Percentiles rank a stretch among this genome's conserved stretches.
Conservation (phyloP, 2,797 vertebrate genomes). For the Anabacerthia variegaticeps region DNA sequence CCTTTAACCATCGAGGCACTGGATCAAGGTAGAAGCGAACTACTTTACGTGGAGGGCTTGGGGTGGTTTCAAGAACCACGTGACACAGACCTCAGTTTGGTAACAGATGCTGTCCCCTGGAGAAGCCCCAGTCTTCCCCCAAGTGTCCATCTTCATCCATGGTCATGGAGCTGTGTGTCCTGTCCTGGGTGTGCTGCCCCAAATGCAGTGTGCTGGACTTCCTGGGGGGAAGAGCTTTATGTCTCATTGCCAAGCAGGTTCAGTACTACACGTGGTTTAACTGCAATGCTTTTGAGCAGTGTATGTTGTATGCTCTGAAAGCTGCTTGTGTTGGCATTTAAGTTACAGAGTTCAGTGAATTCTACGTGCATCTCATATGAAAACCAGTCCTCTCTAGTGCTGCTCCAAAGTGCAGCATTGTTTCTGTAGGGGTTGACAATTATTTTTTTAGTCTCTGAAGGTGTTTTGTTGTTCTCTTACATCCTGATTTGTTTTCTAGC, state of each 20-base stretch:
- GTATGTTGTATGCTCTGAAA: accelerated
- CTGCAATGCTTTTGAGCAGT: neutral
- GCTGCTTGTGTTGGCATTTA: neutral
- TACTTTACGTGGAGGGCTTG: neutral
- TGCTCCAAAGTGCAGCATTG: neutral
- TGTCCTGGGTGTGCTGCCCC: accelerated
- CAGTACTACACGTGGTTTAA: neutral
- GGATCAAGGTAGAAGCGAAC: neutral
- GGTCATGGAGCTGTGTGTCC: accelerated
- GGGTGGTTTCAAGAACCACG: neutral
- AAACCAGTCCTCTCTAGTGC: neutral
- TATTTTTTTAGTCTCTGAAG: neutral
- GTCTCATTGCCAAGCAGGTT: neutral
- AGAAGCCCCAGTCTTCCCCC: neutral
- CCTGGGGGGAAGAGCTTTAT: neutral
- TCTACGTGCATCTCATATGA: neutral
- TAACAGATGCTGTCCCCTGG: neutral
- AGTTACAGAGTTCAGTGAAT: neutral
- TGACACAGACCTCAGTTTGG: neutral
- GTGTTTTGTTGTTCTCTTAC: neutral
- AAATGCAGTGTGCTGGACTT: neutral
- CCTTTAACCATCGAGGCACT: constrained; percentile 28
- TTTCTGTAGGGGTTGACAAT: neutral
- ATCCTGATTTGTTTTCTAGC: neutral
- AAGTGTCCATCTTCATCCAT: neutral